Evolutionary conservation across 2,888 invertebrate species (phyloP).

Genomic region (Chromoteleia sp.): DNA sequence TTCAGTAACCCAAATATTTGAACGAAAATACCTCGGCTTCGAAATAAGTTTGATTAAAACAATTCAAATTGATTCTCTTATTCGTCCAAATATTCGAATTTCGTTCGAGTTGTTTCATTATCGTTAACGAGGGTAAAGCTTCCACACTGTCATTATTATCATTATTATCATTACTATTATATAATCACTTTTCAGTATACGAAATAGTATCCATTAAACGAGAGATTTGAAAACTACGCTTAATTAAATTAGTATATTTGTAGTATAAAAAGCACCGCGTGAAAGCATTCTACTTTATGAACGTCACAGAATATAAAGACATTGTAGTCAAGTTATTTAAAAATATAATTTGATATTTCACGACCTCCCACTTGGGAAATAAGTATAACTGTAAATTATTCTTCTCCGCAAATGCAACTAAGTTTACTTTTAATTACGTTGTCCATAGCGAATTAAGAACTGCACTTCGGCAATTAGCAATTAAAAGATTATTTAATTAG

Average conservation of each 20-base stretch:
- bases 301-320: slow-evolving; percentile 7
- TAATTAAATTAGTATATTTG: no score
- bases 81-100: no score
- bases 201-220: no score
- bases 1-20: slow-evolving; percentile 32
- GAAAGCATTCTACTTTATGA: neutral
- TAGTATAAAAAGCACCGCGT: no score
- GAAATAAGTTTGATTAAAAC: neutral
- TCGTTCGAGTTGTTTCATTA: no score
- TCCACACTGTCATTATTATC: no score
- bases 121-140: no score
- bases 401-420: slow-evolving; percentile 30
- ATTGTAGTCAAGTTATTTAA: slow-evolving; percentile 18
- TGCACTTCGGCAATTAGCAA: slow-evolving; percentile 50
- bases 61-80: neutral
- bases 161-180: no score
- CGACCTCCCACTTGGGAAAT: slow-evolving; percentile 35
- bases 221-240: no score
- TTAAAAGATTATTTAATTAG: slow-evolving; percentile 64
- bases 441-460: slow-evolving; percentile 39
- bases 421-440: slow-evolving; percentile 48
- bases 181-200: no score
- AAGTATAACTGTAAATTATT: slow-evolving; percentile 40
- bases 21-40: slow-evolving; percentile 9
- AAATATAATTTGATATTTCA: slow-evolving; percentile 43